These are phyloP conservation scores for Ceuthmochares aereus DNA, from an alignment of 2,113 vertebrate genomes.

Conservation along the genomic window DNA sequence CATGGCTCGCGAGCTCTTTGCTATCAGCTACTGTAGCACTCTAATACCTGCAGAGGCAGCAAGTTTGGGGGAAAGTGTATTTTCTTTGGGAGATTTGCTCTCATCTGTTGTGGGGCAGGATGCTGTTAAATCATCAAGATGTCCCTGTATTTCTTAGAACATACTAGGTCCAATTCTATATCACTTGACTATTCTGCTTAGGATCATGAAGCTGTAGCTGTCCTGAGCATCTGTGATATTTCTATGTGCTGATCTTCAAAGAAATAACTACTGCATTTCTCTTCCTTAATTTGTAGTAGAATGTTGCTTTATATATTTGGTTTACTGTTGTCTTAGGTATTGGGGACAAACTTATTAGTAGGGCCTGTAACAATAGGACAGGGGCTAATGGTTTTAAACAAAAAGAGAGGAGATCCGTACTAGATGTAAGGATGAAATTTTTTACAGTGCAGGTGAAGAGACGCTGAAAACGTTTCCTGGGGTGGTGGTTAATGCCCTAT, in stretches of 20 bases:
- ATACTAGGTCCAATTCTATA: background rate
- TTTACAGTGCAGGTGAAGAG: accelerated
- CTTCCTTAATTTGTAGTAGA: background rate
- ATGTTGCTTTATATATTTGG: background rate
- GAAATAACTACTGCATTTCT: background rate
- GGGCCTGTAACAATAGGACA: accelerated
- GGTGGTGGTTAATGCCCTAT: background rate
- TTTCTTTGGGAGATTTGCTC: background rate
- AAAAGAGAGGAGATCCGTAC: background rate
- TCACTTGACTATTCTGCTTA: background rate
- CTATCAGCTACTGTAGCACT: background rate
- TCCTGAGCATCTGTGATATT: background rate
- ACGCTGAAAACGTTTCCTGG: background rate
- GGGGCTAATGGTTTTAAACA: background rate
- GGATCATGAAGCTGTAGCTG: background rate
- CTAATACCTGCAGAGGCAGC: background rate
- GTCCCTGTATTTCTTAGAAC: background rate
- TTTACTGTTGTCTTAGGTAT: background rate
- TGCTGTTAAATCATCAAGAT: background rate
- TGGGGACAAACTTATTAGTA: background rate
- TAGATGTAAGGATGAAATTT: background rate
- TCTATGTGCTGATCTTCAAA: background rate
- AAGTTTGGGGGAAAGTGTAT: background rate
- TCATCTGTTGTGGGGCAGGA: background rate
- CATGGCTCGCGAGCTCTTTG: background rate